Evolutionary conservation across 2,797 vertebrate genomes (phyloP).

Genomic region (Sorex maritimensis): DNA sequence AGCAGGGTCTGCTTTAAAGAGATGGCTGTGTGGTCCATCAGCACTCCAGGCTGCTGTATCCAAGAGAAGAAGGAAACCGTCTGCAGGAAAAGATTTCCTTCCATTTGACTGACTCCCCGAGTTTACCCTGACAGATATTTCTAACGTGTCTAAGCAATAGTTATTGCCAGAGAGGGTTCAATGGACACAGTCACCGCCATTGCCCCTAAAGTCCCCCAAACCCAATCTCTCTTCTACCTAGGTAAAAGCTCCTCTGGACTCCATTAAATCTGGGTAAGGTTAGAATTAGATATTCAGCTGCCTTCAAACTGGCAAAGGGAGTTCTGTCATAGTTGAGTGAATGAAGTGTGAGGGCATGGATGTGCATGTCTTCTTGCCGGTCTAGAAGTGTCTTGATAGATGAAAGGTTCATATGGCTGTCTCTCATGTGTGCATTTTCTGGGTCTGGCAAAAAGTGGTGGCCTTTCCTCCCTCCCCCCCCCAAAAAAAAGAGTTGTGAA

Average conservation of each 20-base stretch:
- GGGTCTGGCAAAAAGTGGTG: slow-evolving; percentile 56
- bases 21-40: slow-evolving; percentile 50
- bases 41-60: background rate
- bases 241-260: slow-evolving; percentile 80
- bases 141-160: background rate
- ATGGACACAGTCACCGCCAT: background rate
- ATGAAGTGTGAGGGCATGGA: background rate
- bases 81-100: slow-evolving; percentile 62
- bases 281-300: slow-evolving; percentile 82
- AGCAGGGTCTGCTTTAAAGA: slow-evolving; percentile 71
- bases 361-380: background rate
- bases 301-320: slow-evolving; percentile 83
- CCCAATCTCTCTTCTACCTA: slow-evolving; percentile 58
- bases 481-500: slow-evolving; percentile 64
- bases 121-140: background rate
- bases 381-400: slow-evolving; percentile 60
- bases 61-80: slow-evolving; percentile 54
- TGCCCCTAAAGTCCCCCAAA: background rate
- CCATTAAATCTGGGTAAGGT: slow-evolving; percentile 74
- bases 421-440: slow-evolving; percentile 24
- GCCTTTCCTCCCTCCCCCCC: background rate
- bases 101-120: slow-evolving; percentile 57
- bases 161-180: too few species aligned
- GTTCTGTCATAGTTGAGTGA: slow-evolving; percentile 75
- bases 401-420: slow-evolving; percentile 64